Base-by-base conservation (phyloP, 2,797 vertebrate species). In the Staurois parvus region DNA sequence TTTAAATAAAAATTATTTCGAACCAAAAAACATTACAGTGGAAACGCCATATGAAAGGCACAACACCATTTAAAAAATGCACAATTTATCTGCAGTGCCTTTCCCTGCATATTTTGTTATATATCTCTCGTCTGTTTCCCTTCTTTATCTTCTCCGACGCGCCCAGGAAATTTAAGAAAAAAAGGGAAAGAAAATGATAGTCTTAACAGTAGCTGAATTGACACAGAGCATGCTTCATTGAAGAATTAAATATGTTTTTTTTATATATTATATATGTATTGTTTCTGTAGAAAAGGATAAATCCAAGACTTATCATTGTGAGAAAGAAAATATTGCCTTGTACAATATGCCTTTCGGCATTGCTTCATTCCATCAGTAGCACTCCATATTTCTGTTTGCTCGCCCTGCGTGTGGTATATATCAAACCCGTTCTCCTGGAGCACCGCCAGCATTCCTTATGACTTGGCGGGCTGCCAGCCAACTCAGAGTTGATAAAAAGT, bases 191-290 rank as follows among this genome's bases (percentile, higher is more conserved):
- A 75, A 8, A 30, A 68, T 69, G 62, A 52, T 40, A 67, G 62
- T 13, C 40, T 76, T 76, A 69, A 70, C 66, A 26, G 59, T 62
- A 68, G 24, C 7, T 59, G 45, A 45, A 48, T 62, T 69, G 56
- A 30, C 74, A 77, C 48, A 72, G 30, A 21, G 45, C 30, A 21
- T 45, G 42, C 42, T 40, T 62, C 9, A 80, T 72, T 81, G 79
- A 72, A 56, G 68, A 76, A 80, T 80, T 74, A 75, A 45, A 72
- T 85, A 80, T 42, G 21, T 80, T 28, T 40, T 26, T 40, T 45
- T 56, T 80, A 64, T 66, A 73, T 75, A 79, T 84, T 84, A 85
- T 48, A 69, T 84, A 66, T 68, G 21, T 76, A 56, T 68, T 48
- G 79, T 76, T 86, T 73, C 85, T 74, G 29, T 64, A 70, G 66